Evolutionary conservation across 2,888 invertebrate genomes (phyloP), one percentile per base, ranked within the genome.

Genomic region (Psylliodes chrysocephalus): DNA sequence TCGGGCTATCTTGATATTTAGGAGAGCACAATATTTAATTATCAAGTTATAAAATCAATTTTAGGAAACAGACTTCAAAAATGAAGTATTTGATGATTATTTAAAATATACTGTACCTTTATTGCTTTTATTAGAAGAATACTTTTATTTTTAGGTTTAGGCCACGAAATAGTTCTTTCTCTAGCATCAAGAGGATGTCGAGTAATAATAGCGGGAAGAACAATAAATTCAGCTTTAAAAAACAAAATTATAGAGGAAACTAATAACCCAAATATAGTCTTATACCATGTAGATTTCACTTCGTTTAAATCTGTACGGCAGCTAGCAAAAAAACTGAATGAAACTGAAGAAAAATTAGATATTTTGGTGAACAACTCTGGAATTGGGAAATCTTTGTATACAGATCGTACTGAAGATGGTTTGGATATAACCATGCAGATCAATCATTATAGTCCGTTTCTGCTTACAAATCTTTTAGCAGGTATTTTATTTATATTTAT

Each of bases 371-470:
- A 90, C 77, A 90, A 90, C 72, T 89, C 90, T 0, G 89, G 89
- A 0, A 83, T 85, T 0, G 89, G 88, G 0, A 83, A 85, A 0
- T 83, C 82, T 5, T n/a, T n/a, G n/a, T 84, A 84, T 0, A 75
- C 82, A n/a, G 78, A 79, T 17, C 77, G 77, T 22, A 88, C 80
- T 35, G 69, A 70, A 49, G 68, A 91, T 69, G 90, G 89, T 0
- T 82, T 91, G 33, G 86, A 90, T 38, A 77, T 83, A 17, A 86
- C 85, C 51, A 86, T 90, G 84, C 90, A 90, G 68, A 85, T 88
- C 7, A 91, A 92, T 71, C 87, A 91, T 73, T 88, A 89, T 72
- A 91, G 90, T 3, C 88, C 88, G 4, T 92, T 91, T 75, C 79
- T 92, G 17, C 80, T 92, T 53, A 91, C 91, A 0, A 82, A 88